Base-by-base conservation (phyloP, 2,113 vertebrate genomes). In the Megaceryle torquata region DNA sequence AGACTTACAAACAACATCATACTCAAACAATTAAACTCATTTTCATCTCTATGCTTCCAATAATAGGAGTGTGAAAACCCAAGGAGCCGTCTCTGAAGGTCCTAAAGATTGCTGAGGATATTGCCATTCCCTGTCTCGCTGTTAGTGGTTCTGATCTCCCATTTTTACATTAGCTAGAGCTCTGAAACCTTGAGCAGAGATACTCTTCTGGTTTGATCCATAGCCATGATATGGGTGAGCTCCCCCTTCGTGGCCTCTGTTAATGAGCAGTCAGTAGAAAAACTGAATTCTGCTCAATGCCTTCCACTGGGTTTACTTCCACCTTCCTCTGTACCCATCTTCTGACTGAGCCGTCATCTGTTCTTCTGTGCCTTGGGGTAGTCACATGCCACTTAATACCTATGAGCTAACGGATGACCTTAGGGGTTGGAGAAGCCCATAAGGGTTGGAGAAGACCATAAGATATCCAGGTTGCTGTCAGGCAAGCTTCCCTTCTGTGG, bases 351-450 rank as follows among this genome's bases (percentile, higher is more conserved):
- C 61, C 16, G 3, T 7, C 11, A 10, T 46, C 20, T 77, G 15
- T 65, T 37, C 39, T 63, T 41, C 37, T 39, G 21, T 33, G 33
- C 60, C 37, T 74, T 57, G 8, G 3, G 53, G 70, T 16, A 18
- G 19, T 68, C 26, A 6, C 28, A 19, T 1, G 3, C 25, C n/a
- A 4, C 43, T 35, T 7, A 1, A 17, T 22, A 6, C 8, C 24
- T 24, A 0, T 14, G 41, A 43, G 39, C 56, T n/a, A 24, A 9
- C 1, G 9, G 35, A 31, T 65, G n/a, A 46, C 39, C 26, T 54
- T 39, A 9, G 8, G 39, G 17, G 9, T 56, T 65, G 59, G 46
- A 46, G n/a, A 31, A 53, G 41, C 25, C 46, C 24, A 1, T 10
- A 10, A 61, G 21, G 17, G 9, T 56, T 65, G 59, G 46, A 46